phyloP scores from a whole-genome alignment of 2,113 vertebrate species.

The Galemys pyrenaicus region DNA sequence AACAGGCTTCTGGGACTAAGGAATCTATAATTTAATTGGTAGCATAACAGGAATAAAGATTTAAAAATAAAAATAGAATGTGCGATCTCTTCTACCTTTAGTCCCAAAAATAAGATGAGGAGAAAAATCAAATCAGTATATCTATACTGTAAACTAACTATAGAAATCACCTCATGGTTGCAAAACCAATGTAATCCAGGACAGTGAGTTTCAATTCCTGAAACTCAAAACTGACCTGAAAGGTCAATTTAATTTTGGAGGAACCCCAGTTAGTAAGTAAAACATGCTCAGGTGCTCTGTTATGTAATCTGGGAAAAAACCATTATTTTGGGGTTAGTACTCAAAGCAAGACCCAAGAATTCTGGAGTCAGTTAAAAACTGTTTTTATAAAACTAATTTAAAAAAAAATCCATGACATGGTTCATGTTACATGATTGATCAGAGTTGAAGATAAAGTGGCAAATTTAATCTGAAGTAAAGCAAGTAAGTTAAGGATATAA shows the following conservation, averaged over 20 bases:
- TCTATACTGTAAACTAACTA: not conserved
- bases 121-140: not conserved
- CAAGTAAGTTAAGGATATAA: not conserved
- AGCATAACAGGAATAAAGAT: not conserved
- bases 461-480: constrained; percentile 42
- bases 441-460: constrained; percentile 28
- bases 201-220: not conserved
- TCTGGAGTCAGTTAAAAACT: not conserved
- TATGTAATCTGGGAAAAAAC: not conserved
- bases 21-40: not conserved
- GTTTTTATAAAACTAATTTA: constrained; percentile 15
- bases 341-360: not conserved
- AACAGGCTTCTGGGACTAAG: not conserved
- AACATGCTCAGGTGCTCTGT: not conserved
- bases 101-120: not conserved
- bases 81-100: not conserved
- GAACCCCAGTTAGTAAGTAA: not conserved
- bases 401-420: not conserved
- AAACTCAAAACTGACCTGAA: too few relatives aligned
- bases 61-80: not conserved
- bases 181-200: not conserved
- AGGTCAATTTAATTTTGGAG: not conserved
- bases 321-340: not conserved
- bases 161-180: not conserved
- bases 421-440: not conserved